Conservation (phyloP, 1,140 invertebrate species). For the Idris sp. region DNA sequence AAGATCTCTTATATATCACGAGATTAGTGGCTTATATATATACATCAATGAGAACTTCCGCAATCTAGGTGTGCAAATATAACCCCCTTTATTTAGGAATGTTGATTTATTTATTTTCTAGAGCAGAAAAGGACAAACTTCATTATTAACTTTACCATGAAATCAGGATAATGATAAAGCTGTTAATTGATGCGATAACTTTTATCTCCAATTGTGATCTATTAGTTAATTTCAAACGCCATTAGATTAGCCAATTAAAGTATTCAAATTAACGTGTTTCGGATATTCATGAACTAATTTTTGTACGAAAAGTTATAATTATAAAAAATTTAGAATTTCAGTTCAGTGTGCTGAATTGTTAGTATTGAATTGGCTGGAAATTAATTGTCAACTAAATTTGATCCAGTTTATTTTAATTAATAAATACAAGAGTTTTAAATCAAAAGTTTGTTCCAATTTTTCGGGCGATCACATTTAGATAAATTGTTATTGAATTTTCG, state of each 20-base stretch:
- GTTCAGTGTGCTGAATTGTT: too few species aligned
- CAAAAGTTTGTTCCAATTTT: too few species aligned
- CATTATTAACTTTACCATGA: slow-evolving; percentile 23
- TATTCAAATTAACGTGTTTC: slow-evolving; percentile 1
- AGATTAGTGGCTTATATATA: slow-evolving; percentile 48
- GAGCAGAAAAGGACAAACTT: background rate
- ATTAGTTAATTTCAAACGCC: background rate
- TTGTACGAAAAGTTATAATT: too few species aligned
- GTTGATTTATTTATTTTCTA: slow-evolving; percentile 60
- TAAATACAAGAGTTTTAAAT: too few species aligned
- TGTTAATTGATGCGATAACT: slow-evolving; percentile 18
- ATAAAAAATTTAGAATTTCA: too few species aligned
- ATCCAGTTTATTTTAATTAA: too few species aligned
- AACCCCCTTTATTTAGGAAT: slow-evolving; percentile 42
- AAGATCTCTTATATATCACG: slow-evolving; percentile 33
- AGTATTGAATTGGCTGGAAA: too few species aligned
- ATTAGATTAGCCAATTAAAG: slow-evolving; percentile 29
- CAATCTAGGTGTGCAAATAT: slow-evolving; percentile 50
- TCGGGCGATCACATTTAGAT: too few species aligned
- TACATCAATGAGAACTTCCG: slow-evolving; percentile 24
- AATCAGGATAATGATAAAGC: slow-evolving; percentile 1
- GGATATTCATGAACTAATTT: slow-evolving; percentile 21
- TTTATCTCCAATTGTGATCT: slow-evolving; percentile 7
- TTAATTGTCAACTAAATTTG: too few species aligned
- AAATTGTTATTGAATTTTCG: too few species aligned